Base-by-base conservation (phyloP, 23 tunicate genomes). In the Phallusia fumigata region DNA sequence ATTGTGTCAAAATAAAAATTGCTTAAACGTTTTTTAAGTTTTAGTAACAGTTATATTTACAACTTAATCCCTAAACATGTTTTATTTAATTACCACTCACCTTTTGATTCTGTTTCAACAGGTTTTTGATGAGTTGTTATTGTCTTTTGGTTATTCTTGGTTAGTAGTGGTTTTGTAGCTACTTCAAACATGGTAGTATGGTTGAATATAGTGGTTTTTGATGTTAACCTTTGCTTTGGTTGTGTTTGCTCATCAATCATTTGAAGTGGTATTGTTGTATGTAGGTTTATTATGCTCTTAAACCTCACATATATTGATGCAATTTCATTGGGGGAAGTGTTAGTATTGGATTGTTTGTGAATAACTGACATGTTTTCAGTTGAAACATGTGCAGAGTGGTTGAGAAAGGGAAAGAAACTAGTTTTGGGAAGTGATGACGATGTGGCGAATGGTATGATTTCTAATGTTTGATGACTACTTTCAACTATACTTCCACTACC, bases 141-240 rank as follows among this genome's bases (percentile, higher is more conserved):
- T 40, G 47, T 40, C 47, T 40, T 40, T 40, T 5, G 11, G 26
- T 58, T 22, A 58, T 58, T 58, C 28, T 58, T 58, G 69, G 28
- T 58, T 58, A 58, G 28, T 58, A 24, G 28, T 58, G 28, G 28
- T 24, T 58, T 22, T 58, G 69, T 58, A 21, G 13, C 69, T 58
- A 58, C 69, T 58, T 58, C 69, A 58, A 58, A 58, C 28, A 58
- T 58, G 69, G 69, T 58, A 21, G 69, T 58, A 21, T 21, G 69
- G 13, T 58, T 58, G 28, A 16, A 24, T 58, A 3, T 5, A 58
- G 28, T 6, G 11, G 28, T 24, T 21, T 22, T 58, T 22, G 69
- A 13, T 18, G 18, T 15, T 3, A 58, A 58, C 8, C 3, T 58
- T 3, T 58, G 15, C 16, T 58, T 58, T 58, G 69, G 69, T 21